A percentile compares a stretch with the other conserved stretches of the same genome.
Evolutionary conservation across 2,113 vertebrate genomes (phyloP).

Genomic region (Nerophis lumbriciformis): DNA sequence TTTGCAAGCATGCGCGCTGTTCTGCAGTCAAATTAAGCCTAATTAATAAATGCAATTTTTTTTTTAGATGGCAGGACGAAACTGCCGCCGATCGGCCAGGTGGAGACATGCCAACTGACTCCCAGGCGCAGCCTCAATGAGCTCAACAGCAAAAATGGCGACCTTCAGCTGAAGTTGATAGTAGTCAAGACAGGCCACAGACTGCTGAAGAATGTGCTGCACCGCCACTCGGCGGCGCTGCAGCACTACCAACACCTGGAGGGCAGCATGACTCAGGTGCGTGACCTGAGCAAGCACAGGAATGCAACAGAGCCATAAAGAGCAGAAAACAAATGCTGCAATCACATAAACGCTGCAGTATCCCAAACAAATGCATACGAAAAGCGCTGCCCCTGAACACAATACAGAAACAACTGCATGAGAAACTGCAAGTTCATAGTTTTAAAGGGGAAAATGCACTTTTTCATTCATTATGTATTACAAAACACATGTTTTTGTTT

Average conservation of each 20-base stretch:
- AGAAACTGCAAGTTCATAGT: too few relatives aligned
- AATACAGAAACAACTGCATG: too few relatives aligned
- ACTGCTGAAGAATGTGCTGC: conserved; percentile 2
- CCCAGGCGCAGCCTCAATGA: not conserved
- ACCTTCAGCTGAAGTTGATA: conserved; percentile 1
- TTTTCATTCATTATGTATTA: too few relatives aligned
- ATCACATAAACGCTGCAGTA: too few relatives aligned
- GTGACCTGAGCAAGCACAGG: not conserved
- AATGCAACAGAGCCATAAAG: too few relatives aligned
- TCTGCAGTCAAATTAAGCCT: not conserved
- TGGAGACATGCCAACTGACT: not conserved
- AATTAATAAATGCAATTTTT: not conserved
- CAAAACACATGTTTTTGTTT: too few relatives aligned
- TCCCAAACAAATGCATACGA: too few relatives aligned
- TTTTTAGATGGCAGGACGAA: not conserved
- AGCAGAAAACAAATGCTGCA: too few relatives aligned
- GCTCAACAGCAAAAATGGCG: conserved; percentile 4
- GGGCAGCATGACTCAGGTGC: not conserved
- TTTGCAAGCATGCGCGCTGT: not conserved
- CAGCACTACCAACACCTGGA: conserved; percentile 1
- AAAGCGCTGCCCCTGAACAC: too few relatives aligned
- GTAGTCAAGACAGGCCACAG: conserved; percentile 1
- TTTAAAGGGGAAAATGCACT: too few relatives aligned
- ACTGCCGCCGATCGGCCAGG: not conserved
- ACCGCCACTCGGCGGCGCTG: conserved; percentile 3